Percentiles rank a stretch among this genome's conserved stretches.
These are phyloP conservation scores for Morinoia aosen DNA, from an alignment of 2,888 invertebrate genomes.

Conservation along the genomic window DNA sequence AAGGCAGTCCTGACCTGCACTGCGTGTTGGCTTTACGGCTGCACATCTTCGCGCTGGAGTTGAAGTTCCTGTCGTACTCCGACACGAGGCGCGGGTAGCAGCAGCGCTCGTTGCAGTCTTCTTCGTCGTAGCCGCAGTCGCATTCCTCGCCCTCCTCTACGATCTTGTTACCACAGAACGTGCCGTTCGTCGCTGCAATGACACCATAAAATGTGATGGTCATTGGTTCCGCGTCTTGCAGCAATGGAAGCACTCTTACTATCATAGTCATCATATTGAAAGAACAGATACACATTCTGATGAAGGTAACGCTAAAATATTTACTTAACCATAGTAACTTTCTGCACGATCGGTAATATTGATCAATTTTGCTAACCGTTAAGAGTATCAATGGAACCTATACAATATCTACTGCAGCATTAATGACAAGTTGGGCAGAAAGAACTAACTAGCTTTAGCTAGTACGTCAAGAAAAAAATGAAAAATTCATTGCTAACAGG, in stretches of 20 bases:
- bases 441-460: no score
- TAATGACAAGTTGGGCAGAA: no score
- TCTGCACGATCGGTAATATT: no score
- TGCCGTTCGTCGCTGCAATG: constrained; percentile 82
- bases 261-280: no score
- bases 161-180: constrained; percentile 99
- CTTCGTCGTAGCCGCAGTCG: constrained; percentile 94
- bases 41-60: constrained; percentile 84
- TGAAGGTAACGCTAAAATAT: no score
- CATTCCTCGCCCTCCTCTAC: constrained; percentile 98
- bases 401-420: no score
- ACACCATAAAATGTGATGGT: constrained; percentile 27
- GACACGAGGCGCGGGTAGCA: constrained; percentile 90
- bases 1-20: constrained; percentile 78
- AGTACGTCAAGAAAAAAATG: no score
- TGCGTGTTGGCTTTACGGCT: constrained; percentile 82
- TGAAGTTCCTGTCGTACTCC: constrained; percentile 79
- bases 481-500: no score
- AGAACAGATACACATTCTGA: no score
- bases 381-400: no score
- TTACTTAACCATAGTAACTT: no score
- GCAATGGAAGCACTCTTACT: background rate
- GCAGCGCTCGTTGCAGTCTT: constrained; percentile 92
- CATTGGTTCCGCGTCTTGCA: background rate
- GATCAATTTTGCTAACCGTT: no score